phyloP scores from a whole-genome alignment of 1,140 invertebrate genomes.

The Zaprionus camerounensis region DNA sequence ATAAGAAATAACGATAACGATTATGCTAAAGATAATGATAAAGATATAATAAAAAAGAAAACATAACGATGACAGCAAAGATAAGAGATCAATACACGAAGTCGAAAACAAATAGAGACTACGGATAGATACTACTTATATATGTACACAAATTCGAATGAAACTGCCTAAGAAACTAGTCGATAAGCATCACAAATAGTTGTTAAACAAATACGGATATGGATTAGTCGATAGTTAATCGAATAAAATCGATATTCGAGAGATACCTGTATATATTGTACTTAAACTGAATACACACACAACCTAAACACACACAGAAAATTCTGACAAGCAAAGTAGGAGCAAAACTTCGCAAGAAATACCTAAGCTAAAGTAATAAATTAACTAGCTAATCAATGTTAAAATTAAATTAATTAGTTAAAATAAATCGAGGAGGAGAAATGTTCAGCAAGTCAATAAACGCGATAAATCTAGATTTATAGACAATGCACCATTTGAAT shows the following conservation, averaged over 20 bases:
- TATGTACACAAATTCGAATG: slow-evolving; percentile 73
- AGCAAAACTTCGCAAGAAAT: slow-evolving; percentile 80
- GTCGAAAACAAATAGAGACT: slow-evolving; percentile 56
- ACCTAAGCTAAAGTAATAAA: slow-evolving; percentile 37
- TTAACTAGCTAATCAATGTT: slow-evolving; percentile 68
- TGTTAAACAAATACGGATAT: slow-evolving; percentile 32
- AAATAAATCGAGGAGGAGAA: slow-evolving; percentile 34
- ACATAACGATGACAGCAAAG: slow-evolving; percentile 20
- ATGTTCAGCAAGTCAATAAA: slow-evolving; percentile 75
- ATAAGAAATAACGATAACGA: slow-evolving; percentile 23
- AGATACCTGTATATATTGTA: slow-evolving; percentile 58
- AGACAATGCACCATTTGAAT: slow-evolving; percentile 63
- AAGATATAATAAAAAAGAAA: slow-evolving; percentile 5
- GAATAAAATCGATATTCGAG: slow-evolving; percentile 36
- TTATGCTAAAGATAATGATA: slow-evolving; percentile 3
- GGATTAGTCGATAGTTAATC: slow-evolving; percentile 36
- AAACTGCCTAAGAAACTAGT: slow-evolving; percentile 79
- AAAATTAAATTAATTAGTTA: slow-evolving; percentile 58
- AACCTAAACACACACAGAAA: background rate
- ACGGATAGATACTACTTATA: slow-evolving; percentile 49
- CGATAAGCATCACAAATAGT: slow-evolving; percentile 71
- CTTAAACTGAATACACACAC: slow-evolving; percentile 11
- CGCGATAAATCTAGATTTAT: slow-evolving; percentile 50
- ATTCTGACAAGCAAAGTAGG: slow-evolving; percentile 71
- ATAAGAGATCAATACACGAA: slow-evolving; percentile 51